phyloP scores from a whole-genome alignment of 2,888 invertebrate genomes.

The Dolichomitus sp. region DNA sequence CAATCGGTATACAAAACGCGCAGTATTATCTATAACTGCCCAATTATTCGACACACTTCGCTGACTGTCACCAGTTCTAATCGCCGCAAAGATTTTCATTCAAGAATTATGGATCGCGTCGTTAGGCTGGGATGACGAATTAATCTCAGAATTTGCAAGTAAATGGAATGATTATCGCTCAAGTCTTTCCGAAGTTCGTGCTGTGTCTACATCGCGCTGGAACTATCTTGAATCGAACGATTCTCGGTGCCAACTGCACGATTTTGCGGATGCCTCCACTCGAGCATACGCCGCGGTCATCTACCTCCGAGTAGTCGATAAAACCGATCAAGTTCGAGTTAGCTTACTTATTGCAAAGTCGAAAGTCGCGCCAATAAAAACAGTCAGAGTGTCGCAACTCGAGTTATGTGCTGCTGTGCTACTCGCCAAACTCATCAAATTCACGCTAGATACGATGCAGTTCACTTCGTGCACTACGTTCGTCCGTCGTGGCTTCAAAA shows the following conservation, averaged over 20 bases:
- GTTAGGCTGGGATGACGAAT: slow-evolving; percentile 35
- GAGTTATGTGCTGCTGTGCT: slow-evolving; percentile 1
- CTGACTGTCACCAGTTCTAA: slow-evolving; percentile 43
- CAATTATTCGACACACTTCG: slow-evolving; percentile 13
- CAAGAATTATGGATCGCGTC: slow-evolving; percentile 46
- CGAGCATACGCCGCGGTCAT: slow-evolving; percentile 42
- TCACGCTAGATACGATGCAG: not conserved
- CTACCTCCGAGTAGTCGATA: slow-evolving; percentile 29
- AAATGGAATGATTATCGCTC: slow-evolving; percentile 19
- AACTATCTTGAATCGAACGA: not conserved
- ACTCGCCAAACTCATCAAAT: not conserved
- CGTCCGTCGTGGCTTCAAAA: slow-evolving; percentile 65
- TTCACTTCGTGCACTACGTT: not conserved
- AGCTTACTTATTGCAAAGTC: slow-evolving; percentile 17
- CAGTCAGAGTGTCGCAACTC: slow-evolving; percentile 14
- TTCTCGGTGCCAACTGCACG: slow-evolving; percentile 38
- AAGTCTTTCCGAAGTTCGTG: slow-evolving; percentile 1
- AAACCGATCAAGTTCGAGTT: not conserved
- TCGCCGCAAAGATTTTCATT: slow-evolving; percentile 49
- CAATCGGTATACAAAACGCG: not conserved
- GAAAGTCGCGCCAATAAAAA: slow-evolving; percentile 24
- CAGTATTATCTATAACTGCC: slow-evolving; percentile 2
- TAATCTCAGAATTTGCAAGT: slow-evolving; percentile 3
- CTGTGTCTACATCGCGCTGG: slow-evolving; percentile 43
- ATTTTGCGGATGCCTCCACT: slow-evolving; percentile 57